Conservation (phyloP, 2,113 vertebrate genomes). For the Mirounga angustirostris region DNA sequence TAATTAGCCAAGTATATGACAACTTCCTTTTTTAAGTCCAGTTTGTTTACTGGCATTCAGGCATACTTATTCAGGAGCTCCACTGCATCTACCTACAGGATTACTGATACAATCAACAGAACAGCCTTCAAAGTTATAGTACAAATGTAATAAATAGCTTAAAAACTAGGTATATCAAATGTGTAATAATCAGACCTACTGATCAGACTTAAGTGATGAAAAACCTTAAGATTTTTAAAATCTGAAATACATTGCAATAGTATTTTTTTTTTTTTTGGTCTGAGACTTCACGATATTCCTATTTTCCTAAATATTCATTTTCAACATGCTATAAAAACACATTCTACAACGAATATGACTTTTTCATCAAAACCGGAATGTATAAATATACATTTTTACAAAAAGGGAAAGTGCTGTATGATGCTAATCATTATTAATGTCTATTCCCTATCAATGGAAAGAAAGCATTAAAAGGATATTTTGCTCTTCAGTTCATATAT, state of each 20-base stretch:
- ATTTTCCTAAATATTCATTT: conserved; percentile 48
- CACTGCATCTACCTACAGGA: not conserved
- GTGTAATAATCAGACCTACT: not conserved
- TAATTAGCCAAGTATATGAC: conserved; percentile 59
- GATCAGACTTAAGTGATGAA: not conserved
- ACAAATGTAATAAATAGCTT: not conserved
- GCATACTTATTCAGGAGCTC: conserved; percentile 37
- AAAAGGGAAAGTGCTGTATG: not conserved
- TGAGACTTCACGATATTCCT: not conserved
- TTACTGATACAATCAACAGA: not conserved
- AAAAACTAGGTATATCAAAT: conserved; percentile 3
- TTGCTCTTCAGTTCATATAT: conserved; percentile 12
- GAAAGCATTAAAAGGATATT: conserved; percentile 61
- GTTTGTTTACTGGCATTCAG: conserved; percentile 59
- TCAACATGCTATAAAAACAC: not conserved
- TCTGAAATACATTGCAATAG: conserved; percentile 38
- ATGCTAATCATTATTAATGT: conserved; percentile 55
- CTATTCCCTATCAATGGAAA: not conserved
- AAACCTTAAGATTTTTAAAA: conserved; percentile 46
- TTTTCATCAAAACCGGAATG: conserved; percentile 55
- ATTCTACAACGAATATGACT: conserved; percentile 28
- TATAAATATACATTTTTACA: conserved; percentile 12
- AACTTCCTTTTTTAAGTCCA: conserved; percentile 69
- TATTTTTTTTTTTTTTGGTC: not conserved
- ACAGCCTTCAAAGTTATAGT: not conserved